These are phyloP conservation scores for Leiothrix lutea DNA, from an alignment of 2,113 vertebrate species.

Conservation along the genomic window DNA sequence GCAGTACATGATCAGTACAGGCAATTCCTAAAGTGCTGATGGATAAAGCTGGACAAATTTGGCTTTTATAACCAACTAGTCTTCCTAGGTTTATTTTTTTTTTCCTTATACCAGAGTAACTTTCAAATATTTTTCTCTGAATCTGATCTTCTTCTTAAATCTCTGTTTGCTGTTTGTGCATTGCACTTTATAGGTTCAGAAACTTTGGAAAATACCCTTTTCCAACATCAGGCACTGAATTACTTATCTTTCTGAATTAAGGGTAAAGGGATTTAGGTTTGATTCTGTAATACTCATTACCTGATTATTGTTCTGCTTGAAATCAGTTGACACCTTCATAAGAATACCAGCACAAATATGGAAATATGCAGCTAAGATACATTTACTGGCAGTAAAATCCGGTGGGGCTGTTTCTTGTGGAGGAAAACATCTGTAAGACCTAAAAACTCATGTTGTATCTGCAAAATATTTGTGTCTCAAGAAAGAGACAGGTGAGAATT, in stretches of 20 bases:
- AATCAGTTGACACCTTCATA: not conserved
- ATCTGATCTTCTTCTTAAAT: not conserved
- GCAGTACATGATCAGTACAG: not conserved
- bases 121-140: not conserved
- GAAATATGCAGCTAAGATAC: not conserved
- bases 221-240: not conserved
- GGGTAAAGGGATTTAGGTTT: not conserved
- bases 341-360: not conserved
- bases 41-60: not conserved
- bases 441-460: not conserved
- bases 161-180: not conserved
- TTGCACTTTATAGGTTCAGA: not conserved
- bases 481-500: not conserved
- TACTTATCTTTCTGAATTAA: not conserved
- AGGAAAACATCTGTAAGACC: not conserved
- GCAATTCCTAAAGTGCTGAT: not conserved
- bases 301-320: not conserved
- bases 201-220: not conserved
- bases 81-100: not conserved
- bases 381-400: not conserved
- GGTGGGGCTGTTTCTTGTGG: not conserved
- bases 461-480: not conserved
- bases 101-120: not conserved
- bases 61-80: not conserved
- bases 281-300: not conserved